Evolutionary conservation across 2,113 vertebrate species (phyloP).

Genomic region (Eleginops maclovinus): DNA sequence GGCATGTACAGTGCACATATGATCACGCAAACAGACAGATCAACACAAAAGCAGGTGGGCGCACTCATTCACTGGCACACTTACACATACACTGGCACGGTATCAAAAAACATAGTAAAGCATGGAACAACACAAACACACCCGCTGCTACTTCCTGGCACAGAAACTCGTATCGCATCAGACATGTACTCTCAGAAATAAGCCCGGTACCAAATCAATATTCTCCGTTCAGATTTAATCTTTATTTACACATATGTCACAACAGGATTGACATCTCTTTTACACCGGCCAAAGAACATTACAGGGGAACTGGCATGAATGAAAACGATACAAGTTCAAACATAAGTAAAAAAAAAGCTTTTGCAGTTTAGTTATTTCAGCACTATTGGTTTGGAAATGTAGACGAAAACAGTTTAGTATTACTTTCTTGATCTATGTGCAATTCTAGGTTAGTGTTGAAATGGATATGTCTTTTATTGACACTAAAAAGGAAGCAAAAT

Average conservation of each 20-base stretch:
- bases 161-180: constrained; percentile 49
- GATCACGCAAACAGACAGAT: constrained; percentile 60
- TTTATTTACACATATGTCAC: constrained; percentile 66
- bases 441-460: background rate
- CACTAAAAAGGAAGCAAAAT: background rate
- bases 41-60: constrained; percentile 72
- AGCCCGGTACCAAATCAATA: constrained; percentile 61
- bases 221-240: constrained; percentile 63
- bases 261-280: constrained; percentile 62
- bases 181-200: constrained; percentile 59
- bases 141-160: constrained; percentile 64
- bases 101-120: constrained; percentile 64
- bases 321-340: constrained; percentile 47
- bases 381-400: background rate
- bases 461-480: background rate
- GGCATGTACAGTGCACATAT: constrained; percentile 64
- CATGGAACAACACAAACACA: constrained; percentile 55
- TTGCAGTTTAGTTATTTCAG: constrained; percentile 12
- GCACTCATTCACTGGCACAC: constrained; percentile 59
- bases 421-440: background rate
- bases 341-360: constrained; percentile 1
- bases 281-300: constrained; percentile 42
- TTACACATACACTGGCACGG: constrained; percentile 55
- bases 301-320: constrained; percentile 47
- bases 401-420: background rate